Conservation (phyloP, 1,140 invertebrate species). For the Oreohelix idahoensis region DNA sequence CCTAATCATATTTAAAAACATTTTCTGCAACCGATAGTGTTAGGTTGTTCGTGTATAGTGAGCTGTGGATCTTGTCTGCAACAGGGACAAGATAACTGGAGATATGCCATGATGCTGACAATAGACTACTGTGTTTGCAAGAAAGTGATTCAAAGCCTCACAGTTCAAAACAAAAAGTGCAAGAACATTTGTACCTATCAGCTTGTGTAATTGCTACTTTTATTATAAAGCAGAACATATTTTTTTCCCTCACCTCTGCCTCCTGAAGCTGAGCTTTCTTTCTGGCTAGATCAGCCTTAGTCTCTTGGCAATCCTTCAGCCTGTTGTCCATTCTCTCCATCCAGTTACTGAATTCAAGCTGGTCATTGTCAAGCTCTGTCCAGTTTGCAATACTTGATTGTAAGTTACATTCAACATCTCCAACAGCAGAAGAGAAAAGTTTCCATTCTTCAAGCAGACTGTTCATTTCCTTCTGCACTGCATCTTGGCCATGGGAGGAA, state of each 20-base stretch:
- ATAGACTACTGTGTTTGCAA: no score
- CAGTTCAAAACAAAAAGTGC: no score
- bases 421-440: slow-evolving; percentile 58
- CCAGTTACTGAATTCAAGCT: slow-evolving; percentile 75
- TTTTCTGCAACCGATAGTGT: no score
- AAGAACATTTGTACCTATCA: no score
- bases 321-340: slow-evolving; percentile 81
- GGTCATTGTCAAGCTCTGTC: slow-evolving; percentile 96
- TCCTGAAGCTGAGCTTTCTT: slow-evolving; percentile 91
- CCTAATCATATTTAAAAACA: no score
- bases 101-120: no score
- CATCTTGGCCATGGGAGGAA: slow-evolving; percentile 60
- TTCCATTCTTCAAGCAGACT: slow-evolving; percentile 67
- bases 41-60: no score
- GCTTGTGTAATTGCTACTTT: no score
- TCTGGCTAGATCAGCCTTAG: slow-evolving; percentile 89
- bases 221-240: no score
- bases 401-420: slow-evolving; percentile 81
- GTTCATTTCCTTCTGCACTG: slow-evolving; percentile 65
- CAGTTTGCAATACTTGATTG: slow-evolving; percentile 93
- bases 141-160: no score
- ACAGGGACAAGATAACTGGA: no score
- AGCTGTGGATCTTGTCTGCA: no score
- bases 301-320: slow-evolving; percentile 91
- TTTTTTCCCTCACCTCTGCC: slow-evolving; percentile 80